A percentile compares a stretch with the other conserved stretches of the same genome.
Conservation (phyloP, 2,888 invertebrate species). For the Liopterus haemorrhoidalis region DNA sequence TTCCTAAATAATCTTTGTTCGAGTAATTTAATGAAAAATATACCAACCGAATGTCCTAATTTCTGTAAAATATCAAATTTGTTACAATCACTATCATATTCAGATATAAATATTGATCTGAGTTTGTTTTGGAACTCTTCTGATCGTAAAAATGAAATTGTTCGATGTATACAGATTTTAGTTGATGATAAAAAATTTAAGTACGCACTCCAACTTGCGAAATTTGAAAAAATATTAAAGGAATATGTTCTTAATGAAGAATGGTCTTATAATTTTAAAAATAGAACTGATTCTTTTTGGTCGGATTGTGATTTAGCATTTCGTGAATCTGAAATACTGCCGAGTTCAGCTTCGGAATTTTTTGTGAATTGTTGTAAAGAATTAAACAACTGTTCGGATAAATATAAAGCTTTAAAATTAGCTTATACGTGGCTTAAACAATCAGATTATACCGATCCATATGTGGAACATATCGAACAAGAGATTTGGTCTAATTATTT, state of each 20-base stretch:
- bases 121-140: conserved; percentile 37
- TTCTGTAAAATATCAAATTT: conserved; percentile 48
- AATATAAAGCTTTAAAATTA: conserved; percentile 48
- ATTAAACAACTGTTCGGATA: conserved; percentile 44
- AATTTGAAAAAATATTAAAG: conserved; percentile 47
- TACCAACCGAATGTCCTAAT: conserved; percentile 45
- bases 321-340: conserved; percentile 53
- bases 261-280: conserved; percentile 51
- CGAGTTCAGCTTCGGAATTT: conserved; percentile 59
- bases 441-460: conserved; percentile 32
- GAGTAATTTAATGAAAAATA: conserved; percentile 53
- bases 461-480: conserved; percentile 38
- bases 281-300: conserved; percentile 51
- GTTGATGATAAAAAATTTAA: conserved; percentile 50
- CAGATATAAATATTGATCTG: conserved; percentile 51
- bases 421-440: conserved; percentile 41
- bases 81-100: conserved; percentile 54
- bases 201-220: conserved; percentile 55
- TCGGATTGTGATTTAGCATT: conserved; percentile 59
- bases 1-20: conserved; percentile 56
- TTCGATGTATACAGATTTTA: conserved; percentile 52
- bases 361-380: conserved; percentile 53
- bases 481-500: conserved; percentile 40
- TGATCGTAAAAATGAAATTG: conserved; percentile 47
- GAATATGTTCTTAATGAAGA: conserved; percentile 52